phyloP scores from a whole-genome alignment of 2,797 vertebrate species.

The Amblyraja radiata region DNA sequence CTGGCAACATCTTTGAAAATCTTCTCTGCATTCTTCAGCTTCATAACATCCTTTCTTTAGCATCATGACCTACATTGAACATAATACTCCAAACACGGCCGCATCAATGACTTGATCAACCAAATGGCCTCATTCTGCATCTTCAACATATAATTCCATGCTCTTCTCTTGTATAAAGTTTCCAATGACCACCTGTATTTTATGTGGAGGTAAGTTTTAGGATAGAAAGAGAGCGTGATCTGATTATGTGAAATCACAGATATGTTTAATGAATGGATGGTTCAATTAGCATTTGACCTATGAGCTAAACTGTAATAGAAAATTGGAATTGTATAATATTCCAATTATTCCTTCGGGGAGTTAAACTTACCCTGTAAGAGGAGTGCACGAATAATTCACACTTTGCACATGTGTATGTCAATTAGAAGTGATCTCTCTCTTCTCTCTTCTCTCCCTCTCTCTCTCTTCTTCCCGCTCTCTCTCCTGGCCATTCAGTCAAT shows the following conservation, averaged over 20 bases:
- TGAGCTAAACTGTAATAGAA: neutral
- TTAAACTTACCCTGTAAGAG: neutral
- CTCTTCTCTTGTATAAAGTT: neutral
- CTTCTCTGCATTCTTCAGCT: too few relatives aligned
- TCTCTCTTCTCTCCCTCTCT: neutral
- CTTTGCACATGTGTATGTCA: neutral
- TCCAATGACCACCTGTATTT: neutral
- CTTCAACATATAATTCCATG: too few relatives aligned
- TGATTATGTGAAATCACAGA: neutral
- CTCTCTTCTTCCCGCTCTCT: too few relatives aligned
- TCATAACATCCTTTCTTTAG: too few relatives aligned
- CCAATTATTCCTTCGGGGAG: neutral
- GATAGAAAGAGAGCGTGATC: neutral
- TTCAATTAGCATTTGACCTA: neutral
- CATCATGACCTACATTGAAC: too few relatives aligned
- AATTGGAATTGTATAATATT: neutral
- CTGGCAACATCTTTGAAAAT: too few relatives aligned
- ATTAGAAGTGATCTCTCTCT: neutral
- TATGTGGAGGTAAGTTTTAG: neutral
- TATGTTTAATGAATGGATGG: neutral
- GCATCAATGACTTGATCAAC: too few relatives aligned
- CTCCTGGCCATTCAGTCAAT: neutral
- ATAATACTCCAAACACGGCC: too few relatives aligned
- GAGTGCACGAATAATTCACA: neutral
- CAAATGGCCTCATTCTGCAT: too few relatives aligned